Evolutionary conservation across 2,113 vertebrate genomes (phyloP).

Genomic region (Epinephelus moara): DNA sequence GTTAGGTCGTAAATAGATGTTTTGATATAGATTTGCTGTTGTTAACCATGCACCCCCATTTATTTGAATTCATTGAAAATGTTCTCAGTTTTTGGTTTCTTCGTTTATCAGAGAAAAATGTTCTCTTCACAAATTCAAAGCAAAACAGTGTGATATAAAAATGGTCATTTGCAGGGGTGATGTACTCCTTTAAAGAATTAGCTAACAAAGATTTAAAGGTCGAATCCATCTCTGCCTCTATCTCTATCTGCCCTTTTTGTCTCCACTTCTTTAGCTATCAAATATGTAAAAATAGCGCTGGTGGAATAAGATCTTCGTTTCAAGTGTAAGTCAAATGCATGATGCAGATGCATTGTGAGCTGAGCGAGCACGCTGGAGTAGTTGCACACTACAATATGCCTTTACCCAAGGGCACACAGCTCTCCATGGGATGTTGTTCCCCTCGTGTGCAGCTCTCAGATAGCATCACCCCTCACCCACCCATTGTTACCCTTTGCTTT

Average conservation of each 20-base stretch:
- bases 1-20: no score
- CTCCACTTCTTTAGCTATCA: not conserved
- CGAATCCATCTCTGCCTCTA: not conserved
- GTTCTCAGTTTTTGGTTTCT: no score
- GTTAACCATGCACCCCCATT: no score
- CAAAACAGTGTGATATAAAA: no score
- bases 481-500: conserved; percentile 53
- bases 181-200: not conserved
- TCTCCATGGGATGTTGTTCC: conserved; percentile 35
- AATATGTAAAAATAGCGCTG: not conserved
- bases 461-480: conserved; percentile 51
- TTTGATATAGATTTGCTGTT: no score
- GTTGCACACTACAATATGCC: conserved; percentile 12
- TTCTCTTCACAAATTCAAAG: no score
- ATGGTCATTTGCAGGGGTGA: no score
- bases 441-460: conserved; percentile 60
- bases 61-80: no score
- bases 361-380: conserved; percentile 37
- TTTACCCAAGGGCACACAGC: conserved; percentile 45
- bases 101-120: no score
- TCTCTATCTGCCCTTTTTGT: not conserved
- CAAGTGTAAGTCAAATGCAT: conserved; percentile 5
- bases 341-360: conserved; percentile 34
- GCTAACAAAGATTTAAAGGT: not conserved
- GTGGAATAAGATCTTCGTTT: conserved; percentile 2